phyloP scores from a whole-genome alignment of 2,113 vertebrate genomes.

The Scortum barcoo region DNA sequence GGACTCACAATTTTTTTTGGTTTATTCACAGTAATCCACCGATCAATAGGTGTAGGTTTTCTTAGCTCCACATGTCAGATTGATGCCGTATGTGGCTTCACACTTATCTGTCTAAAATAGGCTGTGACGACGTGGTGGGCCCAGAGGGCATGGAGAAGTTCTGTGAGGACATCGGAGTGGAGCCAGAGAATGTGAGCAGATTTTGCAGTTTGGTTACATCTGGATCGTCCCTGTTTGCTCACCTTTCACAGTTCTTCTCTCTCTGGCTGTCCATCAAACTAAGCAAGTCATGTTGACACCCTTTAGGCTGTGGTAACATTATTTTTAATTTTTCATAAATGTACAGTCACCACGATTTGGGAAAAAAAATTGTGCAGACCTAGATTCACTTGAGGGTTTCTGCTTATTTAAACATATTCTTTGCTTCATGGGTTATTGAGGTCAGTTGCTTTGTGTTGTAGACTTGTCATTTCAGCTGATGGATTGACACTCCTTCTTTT shows the following conservation, averaged over 20 bases:
- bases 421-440: neutral
- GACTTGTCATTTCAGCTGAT: neutral
- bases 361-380: neutral
- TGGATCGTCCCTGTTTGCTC: neutral
- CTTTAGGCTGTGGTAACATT: neutral
- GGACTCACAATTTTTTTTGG: neutral
- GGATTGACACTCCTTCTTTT: neutral
- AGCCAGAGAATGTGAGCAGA: slow-evolving; percentile 95
- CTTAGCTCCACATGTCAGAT: neutral
- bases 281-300: neutral
- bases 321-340: neutral
- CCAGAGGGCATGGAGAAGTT: slow-evolving; percentile 99
- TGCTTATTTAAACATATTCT: neutral
- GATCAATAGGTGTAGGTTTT: neutral
- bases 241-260: neutral
- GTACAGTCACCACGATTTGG: neutral
- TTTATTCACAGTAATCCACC: neutral
- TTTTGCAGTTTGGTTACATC: neutral
- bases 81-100: slow-evolving; percentile 3
- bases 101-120: slow-evolving; percentile 75
- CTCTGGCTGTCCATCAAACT: neutral
- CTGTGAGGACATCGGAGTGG: slow-evolving; percentile 99
- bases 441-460: neutral
- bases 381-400: neutral
- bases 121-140: slow-evolving; percentile 94